Base-by-base conservation (phyloP, 2,888 invertebrate genomes). In the Pilophorus perplexus region DNA sequence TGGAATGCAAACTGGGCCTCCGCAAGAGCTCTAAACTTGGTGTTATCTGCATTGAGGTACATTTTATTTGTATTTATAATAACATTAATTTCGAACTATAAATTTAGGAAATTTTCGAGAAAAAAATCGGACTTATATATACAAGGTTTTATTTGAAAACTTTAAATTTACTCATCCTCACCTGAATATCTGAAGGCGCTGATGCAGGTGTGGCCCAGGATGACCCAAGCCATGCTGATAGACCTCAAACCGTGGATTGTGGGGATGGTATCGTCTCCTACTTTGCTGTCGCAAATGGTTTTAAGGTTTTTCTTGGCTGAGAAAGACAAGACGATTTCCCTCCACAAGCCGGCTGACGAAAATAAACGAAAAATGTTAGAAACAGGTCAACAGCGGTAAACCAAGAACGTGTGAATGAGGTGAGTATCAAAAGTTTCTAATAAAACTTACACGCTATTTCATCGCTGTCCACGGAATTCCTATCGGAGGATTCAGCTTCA, bases 1-100 rank as follows among this genome's bases (percentile, higher is more conserved):
- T 90, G 89, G 77, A 89, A 89, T 76, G 85, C 80, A 78, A 89
- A 86, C 73, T 88, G 85, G 76, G 86, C 84, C 77, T 89, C 88
- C 28, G 88, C 83, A 54, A 87, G 81, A 73, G 81, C 82, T 70
- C 85, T 79, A 74, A 86, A 80, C 55, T 87, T 87, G 75, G 87
- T 88, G 76, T 92, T 91, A 76, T 91, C 91, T 40, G 89, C 87
- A 75, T n/a, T n/a, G n/a, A n/a, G n/a, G n/a, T 71, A 8, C 22
- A 64, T n/a, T n/a, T n/a, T n/a, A n/a, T n/a, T n/a, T n/a, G n/a
- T n/a, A n/a, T 50, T 25, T 44, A 16, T 14, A 46, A 14, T 3
- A 4, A 46, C 20, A 2, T 14, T 38, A 8, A n/a, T 38, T 38
- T 25, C 10, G 6, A n/a, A 4, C 6, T 12, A 12, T 33, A 33